Conservation (phyloP, 2,113 vertebrate species). For the Thamnophis sirtalis region DNA sequence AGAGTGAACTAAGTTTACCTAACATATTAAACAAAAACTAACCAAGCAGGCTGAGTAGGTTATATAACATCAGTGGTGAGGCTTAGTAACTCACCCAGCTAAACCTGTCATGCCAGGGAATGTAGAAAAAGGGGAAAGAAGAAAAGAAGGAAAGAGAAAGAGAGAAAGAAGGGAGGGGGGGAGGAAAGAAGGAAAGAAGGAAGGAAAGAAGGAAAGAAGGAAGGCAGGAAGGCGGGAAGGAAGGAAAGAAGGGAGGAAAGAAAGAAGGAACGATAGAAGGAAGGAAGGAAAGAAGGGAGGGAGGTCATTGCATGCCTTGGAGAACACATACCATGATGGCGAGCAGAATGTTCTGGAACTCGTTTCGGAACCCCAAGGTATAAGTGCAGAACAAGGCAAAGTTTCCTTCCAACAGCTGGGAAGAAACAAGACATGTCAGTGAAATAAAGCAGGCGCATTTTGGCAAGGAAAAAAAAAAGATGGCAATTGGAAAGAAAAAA, state of each 20-base stretch:
- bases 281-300: accelerated
- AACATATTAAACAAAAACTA: background rate
- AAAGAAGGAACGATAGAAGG: no score
- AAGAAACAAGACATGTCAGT: background rate
- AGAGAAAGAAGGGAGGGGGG: background rate
- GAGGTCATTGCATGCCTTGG: background rate
- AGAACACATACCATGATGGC: constrained; percentile 85
- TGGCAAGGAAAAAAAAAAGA: background rate
- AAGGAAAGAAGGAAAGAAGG: no score
- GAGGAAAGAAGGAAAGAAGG: no score
- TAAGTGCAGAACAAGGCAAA: constrained; percentile 94
- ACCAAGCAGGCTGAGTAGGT: background rate
- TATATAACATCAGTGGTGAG: background rate
- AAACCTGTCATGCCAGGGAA: background rate
- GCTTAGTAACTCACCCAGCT: background rate
- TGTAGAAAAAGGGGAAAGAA: background rate
- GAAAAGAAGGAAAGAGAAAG: accelerated
- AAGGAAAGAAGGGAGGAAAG: accelerated
- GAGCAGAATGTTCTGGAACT: constrained; percentile 93
- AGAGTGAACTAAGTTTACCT: background rate
- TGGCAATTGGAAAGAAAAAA: background rate
- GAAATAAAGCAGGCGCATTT: accelerated
- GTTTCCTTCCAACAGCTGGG: constrained; percentile 91
- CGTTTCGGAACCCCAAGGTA: constrained; percentile 83
- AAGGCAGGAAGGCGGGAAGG: background rate